A percentile compares a stretch with the other conserved stretches of the same genome.
Conservation (phyloP, 2,113 vertebrate species). For the Mesitornis unicolor region DNA sequence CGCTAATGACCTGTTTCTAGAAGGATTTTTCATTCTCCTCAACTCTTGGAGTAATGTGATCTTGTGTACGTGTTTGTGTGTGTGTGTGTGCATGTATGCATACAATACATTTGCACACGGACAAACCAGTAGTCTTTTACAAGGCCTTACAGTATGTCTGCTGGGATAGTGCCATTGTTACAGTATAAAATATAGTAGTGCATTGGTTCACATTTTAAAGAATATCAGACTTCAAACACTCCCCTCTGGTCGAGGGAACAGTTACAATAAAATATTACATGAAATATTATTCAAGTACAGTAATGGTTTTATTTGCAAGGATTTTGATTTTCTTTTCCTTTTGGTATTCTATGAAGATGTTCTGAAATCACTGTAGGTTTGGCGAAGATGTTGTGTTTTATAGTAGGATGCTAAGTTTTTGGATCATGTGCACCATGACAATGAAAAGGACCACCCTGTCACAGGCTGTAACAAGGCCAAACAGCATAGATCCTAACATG, state of each 20-base stretch:
- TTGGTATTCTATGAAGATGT: neutral
- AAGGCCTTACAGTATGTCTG: neutral
- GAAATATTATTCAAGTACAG: neutral
- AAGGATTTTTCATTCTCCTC: neutral
- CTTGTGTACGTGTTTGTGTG: neutral
- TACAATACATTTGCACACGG: neutral
- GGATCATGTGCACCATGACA: rapidly evolving
- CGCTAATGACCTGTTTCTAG: neutral
- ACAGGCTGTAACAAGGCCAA: neutral
- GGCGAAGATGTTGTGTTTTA: neutral
- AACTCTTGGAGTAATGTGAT: neutral
- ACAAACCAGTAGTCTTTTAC: neutral
- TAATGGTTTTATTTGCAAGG: neutral
- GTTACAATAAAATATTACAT: neutral
- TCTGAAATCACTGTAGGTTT: neutral
- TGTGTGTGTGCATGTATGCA: neutral
- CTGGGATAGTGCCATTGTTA: neutral
- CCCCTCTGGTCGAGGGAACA: neutral
- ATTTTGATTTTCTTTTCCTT: neutral
- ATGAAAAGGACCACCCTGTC: neutral
- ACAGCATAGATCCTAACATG: neutral
- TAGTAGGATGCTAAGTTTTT: neutral
- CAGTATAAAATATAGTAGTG: neutral
- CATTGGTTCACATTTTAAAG: neutral
- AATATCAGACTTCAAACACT: neutral